These are phyloP conservation scores for Choreutis nemorana DNA, from an alignment of 2,888 invertebrate species.

Conservation along the genomic window DNA sequence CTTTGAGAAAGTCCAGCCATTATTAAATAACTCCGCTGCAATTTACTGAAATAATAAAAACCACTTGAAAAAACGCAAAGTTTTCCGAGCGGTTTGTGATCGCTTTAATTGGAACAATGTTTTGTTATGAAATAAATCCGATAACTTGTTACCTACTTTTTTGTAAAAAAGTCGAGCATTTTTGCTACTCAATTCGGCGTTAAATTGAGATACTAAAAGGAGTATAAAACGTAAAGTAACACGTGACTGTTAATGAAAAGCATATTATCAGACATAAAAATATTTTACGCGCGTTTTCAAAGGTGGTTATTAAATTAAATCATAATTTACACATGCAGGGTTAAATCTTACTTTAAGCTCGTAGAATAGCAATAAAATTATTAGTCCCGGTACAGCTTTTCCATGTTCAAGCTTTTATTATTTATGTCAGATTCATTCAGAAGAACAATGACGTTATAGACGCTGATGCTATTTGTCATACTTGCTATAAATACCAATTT, in stretches of 20 bases:
- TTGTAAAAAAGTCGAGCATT: conserved; percentile 14
- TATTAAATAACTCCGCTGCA: conserved; percentile 9
- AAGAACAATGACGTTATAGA: conserved; percentile 45
- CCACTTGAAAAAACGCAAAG: conserved; percentile 1
- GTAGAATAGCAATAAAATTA: conserved; percentile 56
- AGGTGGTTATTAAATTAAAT: conserved; percentile 58
- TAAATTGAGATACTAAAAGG: conserved; percentile 34
- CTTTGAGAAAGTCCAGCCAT: conserved; percentile 20
- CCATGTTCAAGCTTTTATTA: conserved; percentile 27
- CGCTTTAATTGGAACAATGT: no score
- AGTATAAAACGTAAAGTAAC: conserved; percentile 45
- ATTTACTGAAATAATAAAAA: conserved; percentile 3
- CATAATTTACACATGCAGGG: conserved; percentile 57
- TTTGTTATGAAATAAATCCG: no score
- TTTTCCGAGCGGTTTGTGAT: no score
- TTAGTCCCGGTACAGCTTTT: conserved; percentile 40
- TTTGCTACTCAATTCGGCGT: conserved; percentile 30
- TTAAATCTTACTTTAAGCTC: conserved; percentile 52
- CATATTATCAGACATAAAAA: conserved; percentile 60
- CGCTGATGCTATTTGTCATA: conserved; percentile 44
- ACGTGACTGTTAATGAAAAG: conserved; percentile 56
- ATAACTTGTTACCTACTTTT: no score
- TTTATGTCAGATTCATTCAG: conserved; percentile 34
- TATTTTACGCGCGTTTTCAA: conserved; percentile 53
- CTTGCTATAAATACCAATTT: conserved; percentile 33